Evolutionary conservation across 2,888 invertebrate species (phyloP).

Genomic region (Lasioglossum vierecki): DNA sequence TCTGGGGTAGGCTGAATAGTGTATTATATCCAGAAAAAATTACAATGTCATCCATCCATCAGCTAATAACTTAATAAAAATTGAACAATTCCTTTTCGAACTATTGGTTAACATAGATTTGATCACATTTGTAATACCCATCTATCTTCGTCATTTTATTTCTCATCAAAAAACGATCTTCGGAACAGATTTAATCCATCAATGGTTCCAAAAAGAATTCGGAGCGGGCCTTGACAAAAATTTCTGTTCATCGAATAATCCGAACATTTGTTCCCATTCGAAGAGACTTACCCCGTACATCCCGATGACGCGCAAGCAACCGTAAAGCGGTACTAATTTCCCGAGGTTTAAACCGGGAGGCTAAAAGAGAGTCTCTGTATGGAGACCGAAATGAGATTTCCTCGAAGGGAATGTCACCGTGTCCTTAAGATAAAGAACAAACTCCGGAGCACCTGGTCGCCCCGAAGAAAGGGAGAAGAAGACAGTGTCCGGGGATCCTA

Average conservation of each 20-base stretch:
- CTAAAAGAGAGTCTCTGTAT: slow-evolving; percentile 54
- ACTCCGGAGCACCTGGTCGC: slow-evolving; percentile 67
- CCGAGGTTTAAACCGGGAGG: slow-evolving; percentile 57
- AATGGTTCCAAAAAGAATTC: background rate
- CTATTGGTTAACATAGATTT: background rate
- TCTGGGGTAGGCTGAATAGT: background rate
- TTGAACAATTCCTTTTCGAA: background rate
- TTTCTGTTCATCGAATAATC: background rate
- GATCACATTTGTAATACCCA: too few relatives aligned
- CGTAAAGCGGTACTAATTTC: slow-evolving; percentile 80
- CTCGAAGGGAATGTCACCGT: slow-evolving; percentile 73
- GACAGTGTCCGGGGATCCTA: background rate
- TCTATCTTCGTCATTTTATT: background rate
- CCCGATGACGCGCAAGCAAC: slow-evolving; percentile 70
- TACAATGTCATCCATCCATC: background rate
- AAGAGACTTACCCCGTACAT: background rate
- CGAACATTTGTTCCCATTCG: background rate
- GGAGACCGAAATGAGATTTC: slow-evolving; percentile 70
- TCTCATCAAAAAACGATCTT: background rate
- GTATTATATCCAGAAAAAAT: background rate
- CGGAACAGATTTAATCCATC: background rate
- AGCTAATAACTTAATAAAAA: background rate
- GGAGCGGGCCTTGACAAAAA: background rate
- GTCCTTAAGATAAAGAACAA: slow-evolving; percentile 73
- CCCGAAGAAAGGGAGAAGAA: slow-evolving; percentile 27